Evolutionary conservation across 2,113 vertebrate genomes (phyloP).

Genomic region (Halichoerus grypus): DNA sequence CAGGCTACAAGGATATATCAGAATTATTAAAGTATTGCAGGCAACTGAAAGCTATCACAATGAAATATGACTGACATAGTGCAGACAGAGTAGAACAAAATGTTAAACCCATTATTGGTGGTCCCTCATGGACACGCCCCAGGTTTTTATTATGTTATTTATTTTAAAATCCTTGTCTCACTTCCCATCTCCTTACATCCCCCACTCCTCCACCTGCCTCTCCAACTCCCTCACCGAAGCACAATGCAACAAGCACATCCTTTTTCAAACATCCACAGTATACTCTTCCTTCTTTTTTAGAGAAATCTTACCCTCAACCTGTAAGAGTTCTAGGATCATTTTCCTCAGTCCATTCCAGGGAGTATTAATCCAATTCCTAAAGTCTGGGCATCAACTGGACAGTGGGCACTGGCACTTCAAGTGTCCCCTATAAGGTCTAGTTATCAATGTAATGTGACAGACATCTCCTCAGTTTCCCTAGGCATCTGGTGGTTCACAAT

Average conservation of each 20-base stretch:
- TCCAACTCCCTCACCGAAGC: not conserved
- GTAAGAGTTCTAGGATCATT: not conserved
- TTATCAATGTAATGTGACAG: not conserved
- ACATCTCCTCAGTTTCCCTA: not conserved
- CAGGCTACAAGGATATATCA: not conserved
- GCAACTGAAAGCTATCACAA: not conserved
- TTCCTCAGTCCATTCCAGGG: not conserved
- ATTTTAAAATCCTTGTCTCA: conserved; percentile 7
- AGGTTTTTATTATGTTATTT: not conserved
- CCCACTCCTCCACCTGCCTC: rapidly evolving
- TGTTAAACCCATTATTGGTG: not conserved
- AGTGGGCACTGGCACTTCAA: not conserved
- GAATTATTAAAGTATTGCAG: not conserved
- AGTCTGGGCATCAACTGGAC: not conserved
- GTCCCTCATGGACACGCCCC: not conserved
- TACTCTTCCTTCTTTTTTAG: not conserved
- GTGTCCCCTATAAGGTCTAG: not conserved
- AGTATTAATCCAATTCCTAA: not conserved
- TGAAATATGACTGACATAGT: not conserved
- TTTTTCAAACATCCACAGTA: not conserved
- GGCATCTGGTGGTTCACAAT: not conserved
- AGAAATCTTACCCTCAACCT: not conserved
- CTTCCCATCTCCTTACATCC: not conserved
- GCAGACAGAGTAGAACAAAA: not conserved
- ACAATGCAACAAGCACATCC: not conserved